Percentiles rank a stretch among this genome's conserved stretches.
These are phyloP conservation scores for Caenorhabditis auriculariae DNA, from an alignment of 2,888 invertebrate species.

Conservation along the genomic window DNA sequence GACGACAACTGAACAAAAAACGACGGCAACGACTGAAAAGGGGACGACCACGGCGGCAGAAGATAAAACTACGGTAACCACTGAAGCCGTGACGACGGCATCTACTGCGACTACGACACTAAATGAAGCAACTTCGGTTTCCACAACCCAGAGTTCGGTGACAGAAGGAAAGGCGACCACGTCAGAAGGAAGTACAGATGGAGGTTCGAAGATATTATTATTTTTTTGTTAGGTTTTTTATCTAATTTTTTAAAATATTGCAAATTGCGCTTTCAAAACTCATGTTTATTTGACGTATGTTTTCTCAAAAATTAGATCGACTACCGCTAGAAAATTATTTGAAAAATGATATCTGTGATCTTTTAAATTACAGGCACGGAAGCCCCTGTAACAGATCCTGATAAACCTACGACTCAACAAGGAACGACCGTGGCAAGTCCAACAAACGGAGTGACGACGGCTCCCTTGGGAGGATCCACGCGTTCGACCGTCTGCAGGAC, in stretches of 20 bases:
- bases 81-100: background rate
- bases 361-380: background rate
- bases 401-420: background rate
- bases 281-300: too few relatives aligned
- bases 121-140: background rate
- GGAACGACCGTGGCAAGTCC: conserved; percentile 6
- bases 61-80: background rate
- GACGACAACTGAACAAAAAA: conserved; percentile 4
- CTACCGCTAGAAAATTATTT: too few relatives aligned
- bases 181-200: too few relatives aligned
- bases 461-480: conserved; percentile 13
- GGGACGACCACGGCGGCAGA: background rate
- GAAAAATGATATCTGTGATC: too few relatives aligned
- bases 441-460: conserved; percentile 6
- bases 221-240: too few relatives aligned
- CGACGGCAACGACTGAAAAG: conserved; percentile 4
- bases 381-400: background rate
- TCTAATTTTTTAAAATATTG: too few relatives aligned
- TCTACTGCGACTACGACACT: background rate
- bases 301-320: too few relatives aligned
- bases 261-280: too few relatives aligned
- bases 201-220: too few relatives aligned
- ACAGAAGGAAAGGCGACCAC: background rate
- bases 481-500: conserved; percentile 18
- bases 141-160: background rate